These are phyloP conservation scores for Tonatia bakeri DNA, from an alignment of 2,113 vertebrate genomes.

Conservation along the genomic window DNA sequence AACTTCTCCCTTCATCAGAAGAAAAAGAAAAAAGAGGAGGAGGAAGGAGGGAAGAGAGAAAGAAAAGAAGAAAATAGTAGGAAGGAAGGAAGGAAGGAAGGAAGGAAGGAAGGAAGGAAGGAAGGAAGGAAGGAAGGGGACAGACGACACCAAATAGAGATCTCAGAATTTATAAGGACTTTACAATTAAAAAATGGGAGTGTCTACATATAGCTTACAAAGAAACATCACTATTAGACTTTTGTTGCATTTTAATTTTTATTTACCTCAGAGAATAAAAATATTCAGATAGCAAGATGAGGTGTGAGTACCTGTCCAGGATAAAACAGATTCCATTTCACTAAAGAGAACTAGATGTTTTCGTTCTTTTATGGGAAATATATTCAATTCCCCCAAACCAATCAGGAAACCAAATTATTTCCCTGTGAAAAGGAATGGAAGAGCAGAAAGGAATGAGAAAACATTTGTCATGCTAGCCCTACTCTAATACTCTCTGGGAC, in stretches of 20 bases:
- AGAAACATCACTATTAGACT: background rate
- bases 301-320: background rate
- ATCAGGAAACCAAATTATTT: constrained; percentile 7
- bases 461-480: constrained; percentile 10
- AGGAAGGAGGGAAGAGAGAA: background rate
- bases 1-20: background rate
- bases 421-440: background rate
- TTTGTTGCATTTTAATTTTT: background rate
- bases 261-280: background rate
- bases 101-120: background rate
- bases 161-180: background rate
- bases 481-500: constrained; percentile 36
- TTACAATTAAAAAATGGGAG: background rate
- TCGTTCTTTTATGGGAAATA: background rate
- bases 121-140: rapidly evolving
- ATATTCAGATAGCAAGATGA: background rate
- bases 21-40: background rate
- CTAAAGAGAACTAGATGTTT: background rate
- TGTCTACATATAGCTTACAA: background rate
- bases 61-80: rapidly evolving
- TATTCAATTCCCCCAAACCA: background rate
- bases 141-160: background rate
- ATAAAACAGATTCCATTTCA: background rate
- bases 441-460: background rate
- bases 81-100: no score